Percentiles rank a stretch among this genome's conserved stretches.
Conservation (phyloP, 2,797 vertebrate species). For the Salarias fasciatus region DNA sequence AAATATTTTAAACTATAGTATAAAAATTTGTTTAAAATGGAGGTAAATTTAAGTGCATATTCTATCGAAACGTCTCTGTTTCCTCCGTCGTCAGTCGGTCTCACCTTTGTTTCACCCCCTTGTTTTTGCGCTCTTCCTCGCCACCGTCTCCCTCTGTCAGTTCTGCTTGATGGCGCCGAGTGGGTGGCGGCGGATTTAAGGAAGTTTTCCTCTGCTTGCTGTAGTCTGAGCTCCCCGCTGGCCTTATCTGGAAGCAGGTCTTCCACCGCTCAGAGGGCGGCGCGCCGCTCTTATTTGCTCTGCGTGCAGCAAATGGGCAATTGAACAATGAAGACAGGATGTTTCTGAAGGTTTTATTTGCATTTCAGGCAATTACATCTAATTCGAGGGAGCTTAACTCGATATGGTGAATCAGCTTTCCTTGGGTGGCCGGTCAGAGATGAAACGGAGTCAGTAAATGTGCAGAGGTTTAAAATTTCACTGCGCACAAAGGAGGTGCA, state of each 20-base stretch:
- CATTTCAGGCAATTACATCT: conserved; percentile 34
- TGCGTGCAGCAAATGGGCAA: conserved; percentile 33
- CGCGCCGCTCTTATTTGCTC: conserved; percentile 34
- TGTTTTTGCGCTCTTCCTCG: too few species aligned
- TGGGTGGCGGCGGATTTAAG: background rate
- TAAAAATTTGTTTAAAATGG: too few species aligned
- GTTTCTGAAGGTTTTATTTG: conserved; percentile 45
- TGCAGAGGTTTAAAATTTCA: too few species aligned
- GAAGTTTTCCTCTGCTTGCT: background rate
- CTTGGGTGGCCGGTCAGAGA: conserved; percentile 21
- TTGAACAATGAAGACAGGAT: conserved; percentile 42
- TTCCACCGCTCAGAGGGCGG: conserved; percentile 16
- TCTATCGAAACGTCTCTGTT: too few species aligned
- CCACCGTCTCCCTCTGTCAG: background rate
- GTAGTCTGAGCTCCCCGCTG: conserved; percentile 1
- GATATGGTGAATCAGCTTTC: conserved; percentile 10
- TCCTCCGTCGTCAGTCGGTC: too few species aligned
- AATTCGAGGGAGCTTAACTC: conserved; percentile 35
- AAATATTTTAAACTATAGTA: too few species aligned
- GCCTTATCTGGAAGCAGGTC: conserved; percentile 33
- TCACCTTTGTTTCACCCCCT: too few species aligned
- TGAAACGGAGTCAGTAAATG: background rate
- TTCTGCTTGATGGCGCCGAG: background rate
- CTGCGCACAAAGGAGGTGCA: background rate
- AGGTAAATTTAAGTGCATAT: too few species aligned